These are phyloP conservation scores for Nemotelus pantherinus DNA, from an alignment of 2,888 invertebrate genomes.

Conservation along the genomic window DNA sequence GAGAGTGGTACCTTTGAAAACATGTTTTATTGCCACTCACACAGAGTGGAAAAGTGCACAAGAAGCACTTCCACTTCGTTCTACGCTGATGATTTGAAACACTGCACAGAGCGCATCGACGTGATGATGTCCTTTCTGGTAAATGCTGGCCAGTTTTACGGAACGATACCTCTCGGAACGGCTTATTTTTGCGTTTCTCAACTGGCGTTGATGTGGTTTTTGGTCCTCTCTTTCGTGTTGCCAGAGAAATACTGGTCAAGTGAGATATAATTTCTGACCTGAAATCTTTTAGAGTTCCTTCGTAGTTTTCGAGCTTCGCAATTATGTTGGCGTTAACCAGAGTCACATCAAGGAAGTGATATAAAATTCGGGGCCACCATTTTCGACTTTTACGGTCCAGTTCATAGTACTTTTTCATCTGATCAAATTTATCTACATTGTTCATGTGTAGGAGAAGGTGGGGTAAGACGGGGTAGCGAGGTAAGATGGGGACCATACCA, in stretches of 20 bases:
- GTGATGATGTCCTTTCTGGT: no score
- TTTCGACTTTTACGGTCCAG: slow-evolving; percentile 26
- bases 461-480: no score
- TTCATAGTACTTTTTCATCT: slow-evolving; percentile 1
- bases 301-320: neutral
- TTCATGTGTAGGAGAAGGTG: slow-evolving; percentile 2
- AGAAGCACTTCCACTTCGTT: slow-evolving; percentile 16
- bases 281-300: neutral
- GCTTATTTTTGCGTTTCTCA: no score
- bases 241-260: slow-evolving; percentile 10
- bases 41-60: slow-evolving; percentile 1
- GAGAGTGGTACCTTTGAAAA: slow-evolving; percentile 17
- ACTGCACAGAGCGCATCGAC: no score
- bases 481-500: no score
- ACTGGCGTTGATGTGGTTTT: slow-evolving; percentile 1
- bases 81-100: no score
- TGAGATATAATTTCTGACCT: neutral
- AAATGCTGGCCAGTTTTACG: no score
- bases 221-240: slow-evolving; percentile 8
- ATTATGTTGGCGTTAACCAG: neutral
- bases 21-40: slow-evolving; percentile 16
- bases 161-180: no score
- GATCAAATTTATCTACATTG: slow-evolving; percentile 19
- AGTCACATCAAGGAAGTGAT: neutral
- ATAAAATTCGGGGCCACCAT: slow-evolving; percentile 1